These are phyloP conservation scores for Andrena chrysosceles DNA, from an alignment of 2,888 invertebrate genomes.

Conservation along the genomic window DNA sequence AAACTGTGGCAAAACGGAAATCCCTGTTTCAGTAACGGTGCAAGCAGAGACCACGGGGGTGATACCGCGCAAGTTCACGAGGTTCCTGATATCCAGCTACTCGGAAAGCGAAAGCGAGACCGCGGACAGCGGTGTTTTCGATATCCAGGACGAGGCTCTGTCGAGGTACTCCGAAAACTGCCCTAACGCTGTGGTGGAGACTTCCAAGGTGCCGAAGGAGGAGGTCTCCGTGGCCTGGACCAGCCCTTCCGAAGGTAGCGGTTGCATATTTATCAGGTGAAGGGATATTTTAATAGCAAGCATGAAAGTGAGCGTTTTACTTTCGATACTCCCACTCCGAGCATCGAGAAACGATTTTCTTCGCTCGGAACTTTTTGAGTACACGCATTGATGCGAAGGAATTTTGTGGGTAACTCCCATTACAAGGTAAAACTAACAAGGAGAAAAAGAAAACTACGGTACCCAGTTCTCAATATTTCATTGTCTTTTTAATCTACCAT, in stretches of 20 bases:
- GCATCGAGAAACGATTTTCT: neutral
- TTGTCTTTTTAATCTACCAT: too few relatives aligned
- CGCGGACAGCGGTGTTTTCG: slow-evolving; percentile 79
- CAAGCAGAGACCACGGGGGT: slow-evolving; percentile 88
- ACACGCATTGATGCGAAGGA: too few relatives aligned
- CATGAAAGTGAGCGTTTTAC: slow-evolving; percentile 13
- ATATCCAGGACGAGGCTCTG: slow-evolving; percentile 86
- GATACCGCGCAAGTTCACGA: slow-evolving; percentile 90
- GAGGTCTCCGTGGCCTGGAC: slow-evolving; percentile 96
- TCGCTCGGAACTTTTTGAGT: too few relatives aligned
- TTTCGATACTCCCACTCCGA: neutral
- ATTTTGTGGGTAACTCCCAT: too few relatives aligned
- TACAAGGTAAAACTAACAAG: too few relatives aligned
- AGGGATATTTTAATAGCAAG: slow-evolving; percentile 55
- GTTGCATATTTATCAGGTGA: slow-evolving; percentile 94
- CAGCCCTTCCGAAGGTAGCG: slow-evolving; percentile 93
- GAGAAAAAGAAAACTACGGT: too few relatives aligned
- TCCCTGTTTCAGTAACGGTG: slow-evolving; percentile 87
- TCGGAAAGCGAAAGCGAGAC: slow-evolving; percentile 86
- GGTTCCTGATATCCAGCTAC: slow-evolving; percentile 92
- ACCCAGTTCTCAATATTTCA: too few relatives aligned
- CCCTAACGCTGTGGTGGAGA: slow-evolving; percentile 93
- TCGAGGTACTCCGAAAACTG: slow-evolving; percentile 92
- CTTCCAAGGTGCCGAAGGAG: slow-evolving; percentile 92
- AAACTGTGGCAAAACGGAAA: neutral